These are phyloP conservation scores for Apeira syringaria DNA, from an alignment of 2,888 invertebrate genomes.

Conservation along the genomic window DNA sequence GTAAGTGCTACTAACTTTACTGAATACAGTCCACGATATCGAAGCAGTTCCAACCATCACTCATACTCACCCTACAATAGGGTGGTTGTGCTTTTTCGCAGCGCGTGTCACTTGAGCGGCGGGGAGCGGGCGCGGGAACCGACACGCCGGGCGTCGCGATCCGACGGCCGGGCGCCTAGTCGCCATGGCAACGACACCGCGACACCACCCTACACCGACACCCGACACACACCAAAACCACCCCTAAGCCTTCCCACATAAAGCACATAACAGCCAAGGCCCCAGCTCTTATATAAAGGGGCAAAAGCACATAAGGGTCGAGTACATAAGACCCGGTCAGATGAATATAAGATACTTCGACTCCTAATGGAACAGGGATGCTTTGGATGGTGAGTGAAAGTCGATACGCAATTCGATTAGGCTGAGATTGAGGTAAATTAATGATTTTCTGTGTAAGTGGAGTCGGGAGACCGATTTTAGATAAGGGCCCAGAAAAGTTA, in stretches of 20 bases:
- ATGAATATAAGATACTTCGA: constrained; percentile 82
- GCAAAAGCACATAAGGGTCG: constrained; percentile 67
- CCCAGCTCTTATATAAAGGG: constrained; percentile 21
- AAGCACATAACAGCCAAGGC: constrained; percentile 36
- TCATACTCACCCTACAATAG: constrained; percentile 45
- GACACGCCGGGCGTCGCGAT: constrained; percentile 85
- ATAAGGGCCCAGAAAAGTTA: constrained; percentile 10
- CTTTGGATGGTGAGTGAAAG: constrained; percentile 75
- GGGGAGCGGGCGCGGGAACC: constrained; percentile 81
- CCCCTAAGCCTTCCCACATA: constrained; percentile 57
- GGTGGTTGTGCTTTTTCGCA: constrained; percentile 82
- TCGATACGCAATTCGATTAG: constrained; percentile 78
- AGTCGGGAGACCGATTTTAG: constrained; percentile 13
- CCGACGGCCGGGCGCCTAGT: constrained; percentile 85
- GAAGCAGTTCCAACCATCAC: background rate
- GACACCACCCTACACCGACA: constrained; percentile 58
- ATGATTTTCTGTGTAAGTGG: constrained; percentile 32
- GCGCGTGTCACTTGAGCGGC: constrained; percentile 81
- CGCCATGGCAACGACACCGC: constrained; percentile 84
- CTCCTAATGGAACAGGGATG: constrained; percentile 80
- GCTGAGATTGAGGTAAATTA: constrained; percentile 43
- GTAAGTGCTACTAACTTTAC: too few species aligned
- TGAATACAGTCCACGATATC: too few species aligned
- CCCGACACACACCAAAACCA: constrained; percentile 45
- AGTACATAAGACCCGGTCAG: constrained; percentile 82